Evolutionary conservation across 2,113 vertebrate genomes (phyloP).

Genomic region (Hippocampus mohnikei): DNA sequence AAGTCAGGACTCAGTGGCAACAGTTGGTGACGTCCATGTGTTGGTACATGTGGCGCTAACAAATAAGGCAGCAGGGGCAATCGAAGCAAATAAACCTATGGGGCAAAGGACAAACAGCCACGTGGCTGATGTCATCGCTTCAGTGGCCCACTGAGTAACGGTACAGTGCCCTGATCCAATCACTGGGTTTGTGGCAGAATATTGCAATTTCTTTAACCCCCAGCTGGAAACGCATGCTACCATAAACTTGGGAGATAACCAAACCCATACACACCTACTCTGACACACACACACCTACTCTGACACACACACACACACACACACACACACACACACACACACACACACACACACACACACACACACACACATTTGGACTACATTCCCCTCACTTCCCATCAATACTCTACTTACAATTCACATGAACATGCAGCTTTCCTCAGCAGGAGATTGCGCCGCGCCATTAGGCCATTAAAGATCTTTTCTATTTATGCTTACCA

Average conservation of each 20-base stretch:
- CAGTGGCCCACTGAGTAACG: conserved; percentile 16
- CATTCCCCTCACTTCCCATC: conserved; percentile 18
- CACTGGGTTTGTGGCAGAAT: conserved; percentile 2
- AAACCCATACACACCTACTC: neutral
- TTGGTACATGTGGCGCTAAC: conserved; percentile 21
- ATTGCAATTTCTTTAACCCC: conserved; percentile 10
- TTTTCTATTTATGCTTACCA: conserved; percentile 33
- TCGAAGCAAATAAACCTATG: conserved; percentile 48
- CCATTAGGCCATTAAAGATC: conserved; percentile 36
- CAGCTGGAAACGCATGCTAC: conserved; percentile 9
- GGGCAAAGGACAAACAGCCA: conserved; percentile 57
- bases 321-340: neutral
- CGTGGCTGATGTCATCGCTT: conserved; percentile 32
- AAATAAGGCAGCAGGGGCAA: conserved; percentile 37
- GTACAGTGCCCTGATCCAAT: conserved; percentile 18
- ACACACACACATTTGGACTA: neutral
- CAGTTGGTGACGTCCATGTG: conserved; percentile 21
- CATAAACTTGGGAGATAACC: conserved; percentile 16
- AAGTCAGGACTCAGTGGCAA: conserved; percentile 7
- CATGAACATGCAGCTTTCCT: conserved; percentile 12
- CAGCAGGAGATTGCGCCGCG: conserved; percentile 29
- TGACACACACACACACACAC: neutral
- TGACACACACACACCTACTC: neutral
- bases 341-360: neutral
- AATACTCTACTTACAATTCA: conserved; percentile 40